Percentiles rank a stretch among this genome's conserved stretches.
phyloP scores from a whole-genome alignment of 2,888 invertebrate species.

The Drosophila peninsularis region DNA sequence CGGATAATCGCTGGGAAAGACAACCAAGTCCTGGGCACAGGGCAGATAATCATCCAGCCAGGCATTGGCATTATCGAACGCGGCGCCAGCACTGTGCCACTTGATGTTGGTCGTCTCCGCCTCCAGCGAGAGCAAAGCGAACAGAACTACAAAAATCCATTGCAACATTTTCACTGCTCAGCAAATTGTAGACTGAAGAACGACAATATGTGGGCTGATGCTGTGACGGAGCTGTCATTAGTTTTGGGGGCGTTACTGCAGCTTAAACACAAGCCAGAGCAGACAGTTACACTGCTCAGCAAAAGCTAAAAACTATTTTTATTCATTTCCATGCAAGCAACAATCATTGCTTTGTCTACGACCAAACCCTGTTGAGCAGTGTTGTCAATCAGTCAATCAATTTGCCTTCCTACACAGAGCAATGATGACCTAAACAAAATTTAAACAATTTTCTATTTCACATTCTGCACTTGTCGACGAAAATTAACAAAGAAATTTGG shows the following conservation, averaged over 20 bases:
- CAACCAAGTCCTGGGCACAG: slow-evolving; percentile 77
- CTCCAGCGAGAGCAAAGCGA: slow-evolving; percentile 48
- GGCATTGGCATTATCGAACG: slow-evolving; percentile 66
- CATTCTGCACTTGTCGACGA: background rate
- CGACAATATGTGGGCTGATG: slow-evolving; percentile 12
- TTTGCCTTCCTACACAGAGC: background rate
- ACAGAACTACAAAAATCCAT: slow-evolving; percentile 9
- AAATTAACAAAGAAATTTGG: slow-evolving; percentile 3
- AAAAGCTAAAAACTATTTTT: background rate
- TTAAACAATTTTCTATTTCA: slow-evolving; percentile 1
- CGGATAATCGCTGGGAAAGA: slow-evolving; percentile 80
- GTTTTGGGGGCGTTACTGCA: slow-evolving; percentile 56
- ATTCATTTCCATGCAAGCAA: no score
- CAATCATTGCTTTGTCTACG: no score
- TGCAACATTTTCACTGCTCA: slow-evolving; percentile 48
- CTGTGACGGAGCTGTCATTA: background rate
- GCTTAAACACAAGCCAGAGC: background rate
- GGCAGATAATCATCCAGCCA: slow-evolving; percentile 80
- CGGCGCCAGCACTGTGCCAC: slow-evolving; percentile 68
- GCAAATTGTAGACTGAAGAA: slow-evolving; percentile 13
- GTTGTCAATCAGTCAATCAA: background rate
- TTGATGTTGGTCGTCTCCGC: slow-evolving; percentile 61
- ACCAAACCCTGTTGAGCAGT: no score
- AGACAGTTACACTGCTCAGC: background rate
- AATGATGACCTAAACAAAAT: slow-evolving; percentile 22